Conservation (phyloP, 2,797 vertebrate species). For the Acomys russatus region DNA sequence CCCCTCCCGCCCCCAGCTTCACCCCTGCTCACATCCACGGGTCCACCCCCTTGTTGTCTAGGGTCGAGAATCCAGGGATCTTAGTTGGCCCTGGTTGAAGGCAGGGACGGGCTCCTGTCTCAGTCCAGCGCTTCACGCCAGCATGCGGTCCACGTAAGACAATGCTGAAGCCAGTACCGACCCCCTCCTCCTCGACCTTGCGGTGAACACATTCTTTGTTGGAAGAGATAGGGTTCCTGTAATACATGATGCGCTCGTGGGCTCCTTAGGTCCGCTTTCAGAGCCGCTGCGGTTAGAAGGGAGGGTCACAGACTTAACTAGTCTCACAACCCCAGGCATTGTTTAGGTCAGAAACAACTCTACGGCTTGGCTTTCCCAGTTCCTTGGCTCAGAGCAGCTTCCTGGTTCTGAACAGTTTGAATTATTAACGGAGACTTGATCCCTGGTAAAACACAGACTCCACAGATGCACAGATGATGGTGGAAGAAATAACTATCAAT, state of each 20-base stretch:
- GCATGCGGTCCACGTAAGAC: background rate
- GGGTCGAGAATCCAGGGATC: background rate
- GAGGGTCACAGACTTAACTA: background rate
- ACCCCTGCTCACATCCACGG: no score
- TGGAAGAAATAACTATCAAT: slow-evolving; percentile 28
- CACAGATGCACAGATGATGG: background rate
- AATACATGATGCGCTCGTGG: background rate
- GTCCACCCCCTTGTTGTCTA: background rate
- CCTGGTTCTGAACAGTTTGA: slow-evolving; percentile 30
- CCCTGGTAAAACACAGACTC: background rate
- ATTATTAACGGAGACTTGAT: slow-evolving; percentile 11
- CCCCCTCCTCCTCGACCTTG: background rate
- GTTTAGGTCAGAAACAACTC: background rate
- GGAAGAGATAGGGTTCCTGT: background rate
- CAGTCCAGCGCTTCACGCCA: rapidly evolving
- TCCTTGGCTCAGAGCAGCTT: background rate
- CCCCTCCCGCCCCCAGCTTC: background rate
- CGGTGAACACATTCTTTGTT: background rate
- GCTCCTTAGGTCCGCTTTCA: background rate
- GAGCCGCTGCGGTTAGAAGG: background rate
- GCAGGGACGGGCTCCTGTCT: background rate
- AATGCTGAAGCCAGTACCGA: background rate
- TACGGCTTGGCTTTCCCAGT: background rate
- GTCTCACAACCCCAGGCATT: background rate
- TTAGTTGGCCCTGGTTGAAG: no score